Conservation (phyloP, 2,797 vertebrate genomes). For the Enteromius thamalakanensis region DNA sequence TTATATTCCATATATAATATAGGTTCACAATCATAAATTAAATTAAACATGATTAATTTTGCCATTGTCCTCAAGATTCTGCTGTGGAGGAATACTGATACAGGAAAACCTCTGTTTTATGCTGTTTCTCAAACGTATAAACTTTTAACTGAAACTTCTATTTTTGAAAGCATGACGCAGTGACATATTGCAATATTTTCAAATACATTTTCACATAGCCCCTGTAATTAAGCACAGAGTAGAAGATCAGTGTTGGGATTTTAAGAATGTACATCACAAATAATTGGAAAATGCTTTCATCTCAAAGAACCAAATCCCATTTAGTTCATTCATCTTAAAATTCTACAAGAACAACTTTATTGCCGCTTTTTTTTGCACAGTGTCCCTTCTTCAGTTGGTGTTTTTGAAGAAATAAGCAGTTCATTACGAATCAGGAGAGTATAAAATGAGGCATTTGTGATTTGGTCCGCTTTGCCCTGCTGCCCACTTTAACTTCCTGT, state of each 20-base stretch:
- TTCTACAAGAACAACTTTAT: neutral
- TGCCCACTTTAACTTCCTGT: conserved; percentile 21
- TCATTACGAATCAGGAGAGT: too few relatives aligned
- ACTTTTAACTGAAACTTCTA: neutral
- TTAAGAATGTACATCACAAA: neutral
- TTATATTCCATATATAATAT: neutral
- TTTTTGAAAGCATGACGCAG: neutral
- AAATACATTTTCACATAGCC: neutral
- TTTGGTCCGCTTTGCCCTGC: neutral
- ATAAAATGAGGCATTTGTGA: neutral
- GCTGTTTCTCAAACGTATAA: too few relatives aligned
- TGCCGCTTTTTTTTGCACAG: neutral
- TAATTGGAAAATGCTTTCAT: neutral
- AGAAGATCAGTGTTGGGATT: neutral
- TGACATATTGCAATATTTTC: neutral
- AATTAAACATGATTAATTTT: neutral
- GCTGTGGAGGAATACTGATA: neutral
- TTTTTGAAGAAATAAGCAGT: neutral
- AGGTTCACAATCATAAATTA: neutral
- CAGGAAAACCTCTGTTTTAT: neutral
- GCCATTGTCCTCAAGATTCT: neutral
- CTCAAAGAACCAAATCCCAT: neutral
- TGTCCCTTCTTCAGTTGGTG: neutral
- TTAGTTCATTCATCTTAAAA: neutral
- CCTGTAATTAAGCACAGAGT: neutral